Percentiles rank a stretch among this genome's conserved stretches.
Evolutionary conservation across 2,113 vertebrate species (phyloP).

Genomic region (Peromyscus polionotus): DNA sequence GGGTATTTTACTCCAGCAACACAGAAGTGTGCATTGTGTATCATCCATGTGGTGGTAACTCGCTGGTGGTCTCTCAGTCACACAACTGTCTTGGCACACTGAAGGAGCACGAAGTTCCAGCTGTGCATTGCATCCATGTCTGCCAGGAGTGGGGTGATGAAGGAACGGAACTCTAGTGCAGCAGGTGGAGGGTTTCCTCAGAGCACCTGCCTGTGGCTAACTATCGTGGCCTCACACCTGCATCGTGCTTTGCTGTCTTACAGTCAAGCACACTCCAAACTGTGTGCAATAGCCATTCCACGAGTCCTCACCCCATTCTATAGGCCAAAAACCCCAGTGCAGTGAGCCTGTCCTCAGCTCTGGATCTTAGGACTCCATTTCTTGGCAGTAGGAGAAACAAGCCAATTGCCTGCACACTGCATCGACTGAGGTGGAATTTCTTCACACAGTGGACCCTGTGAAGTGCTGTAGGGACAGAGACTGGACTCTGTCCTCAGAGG

Average conservation of each 20-base stretch:
- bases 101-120: not conserved
- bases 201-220: not conserved
- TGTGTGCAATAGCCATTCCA: not conserved
- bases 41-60: too few relatives aligned
- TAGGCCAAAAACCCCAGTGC: not conserved
- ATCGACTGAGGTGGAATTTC: not conserved
- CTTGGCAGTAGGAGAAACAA: not conserved
- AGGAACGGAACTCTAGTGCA: not conserved
- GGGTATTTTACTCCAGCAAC: not conserved
- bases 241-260: not conserved
- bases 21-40: not conserved
- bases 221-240: not conserved
- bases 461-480: not conserved
- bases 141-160: not conserved
- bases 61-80: not conserved
- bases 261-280: not conserved
- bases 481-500: not conserved
- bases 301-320: not conserved
- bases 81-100: not conserved
- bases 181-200: not conserved
- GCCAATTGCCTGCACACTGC: accelerated
- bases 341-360: not conserved
- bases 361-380: not conserved
- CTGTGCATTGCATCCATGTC: not conserved
- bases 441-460: not conserved